Evolutionary conservation across 1,140 invertebrate species (phyloP).

Genomic region (Zaprionus africanus): DNA sequence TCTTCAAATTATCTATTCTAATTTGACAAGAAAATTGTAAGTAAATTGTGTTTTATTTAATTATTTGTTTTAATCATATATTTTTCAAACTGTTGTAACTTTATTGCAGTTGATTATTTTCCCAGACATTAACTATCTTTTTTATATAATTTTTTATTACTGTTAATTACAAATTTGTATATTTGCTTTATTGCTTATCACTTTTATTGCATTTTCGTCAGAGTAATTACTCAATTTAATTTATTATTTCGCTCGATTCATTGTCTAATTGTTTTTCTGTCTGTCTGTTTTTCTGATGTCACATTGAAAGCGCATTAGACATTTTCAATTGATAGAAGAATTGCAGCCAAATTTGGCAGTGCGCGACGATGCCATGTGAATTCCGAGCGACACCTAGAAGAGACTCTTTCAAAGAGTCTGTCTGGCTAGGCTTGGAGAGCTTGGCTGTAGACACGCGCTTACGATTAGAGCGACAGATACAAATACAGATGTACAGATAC

Average conservation of each 20-base stretch:
- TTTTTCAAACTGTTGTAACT: not conserved
- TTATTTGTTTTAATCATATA: not conserved
- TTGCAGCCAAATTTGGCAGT: conserved; percentile 64
- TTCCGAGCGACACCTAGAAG: conserved; percentile 34
- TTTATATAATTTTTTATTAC: conserved; percentile 14
- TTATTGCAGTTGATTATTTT: not conserved
- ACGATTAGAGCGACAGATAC: conserved; percentile 43
- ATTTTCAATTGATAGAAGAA: conserved; percentile 66
- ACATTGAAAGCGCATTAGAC: conserved; percentile 46
- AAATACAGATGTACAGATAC: conserved; percentile 19
- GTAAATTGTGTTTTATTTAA: not conserved
- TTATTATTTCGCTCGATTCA: conserved; percentile 26
- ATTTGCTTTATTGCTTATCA: conserved; percentile 4
- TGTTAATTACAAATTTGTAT: conserved; percentile 6
- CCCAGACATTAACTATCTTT: not conserved
- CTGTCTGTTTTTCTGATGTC: conserved; percentile 27
- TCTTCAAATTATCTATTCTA: not conserved
- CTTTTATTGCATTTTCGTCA: conserved; percentile 15
- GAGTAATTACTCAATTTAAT: conserved; percentile 39
- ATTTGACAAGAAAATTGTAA: not conserved
- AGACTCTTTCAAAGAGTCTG: conserved; percentile 18
- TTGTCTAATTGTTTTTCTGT: conserved; percentile 50
- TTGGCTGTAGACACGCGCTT: conserved; percentile 66
- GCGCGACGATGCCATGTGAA: conserved; percentile 24
- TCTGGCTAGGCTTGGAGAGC: conserved; percentile 14